These are phyloP conservation scores for Manis javanica DNA, from an alignment of 2,797 vertebrate species.

Conservation along the genomic window DNA sequence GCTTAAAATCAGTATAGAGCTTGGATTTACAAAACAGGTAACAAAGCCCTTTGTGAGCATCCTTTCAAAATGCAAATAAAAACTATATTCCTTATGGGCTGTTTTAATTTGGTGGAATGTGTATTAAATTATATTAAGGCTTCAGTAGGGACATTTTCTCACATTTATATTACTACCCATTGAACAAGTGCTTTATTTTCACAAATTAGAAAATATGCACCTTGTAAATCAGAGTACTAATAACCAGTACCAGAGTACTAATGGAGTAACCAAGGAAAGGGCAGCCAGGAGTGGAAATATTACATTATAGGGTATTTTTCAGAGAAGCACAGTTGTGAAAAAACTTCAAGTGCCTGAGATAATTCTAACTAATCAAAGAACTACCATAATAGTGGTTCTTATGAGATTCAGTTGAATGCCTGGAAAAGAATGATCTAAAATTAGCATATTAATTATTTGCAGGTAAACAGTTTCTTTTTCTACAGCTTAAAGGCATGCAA, in stretches of 20 bases:
- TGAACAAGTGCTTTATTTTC: conserved; percentile 59
- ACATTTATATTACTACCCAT: neutral
- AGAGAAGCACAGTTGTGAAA: conserved; percentile 37
- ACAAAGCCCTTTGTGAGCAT: neutral
- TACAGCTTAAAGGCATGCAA: neutral
- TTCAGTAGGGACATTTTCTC: conserved; percentile 38
- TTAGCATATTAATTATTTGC: conserved; percentile 22
- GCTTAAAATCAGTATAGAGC: neutral
- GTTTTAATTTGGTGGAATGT: conserved; percentile 50
- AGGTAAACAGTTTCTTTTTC: conserved; percentile 40
- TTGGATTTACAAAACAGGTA: conserved; percentile 36
- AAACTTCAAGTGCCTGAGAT: conserved; percentile 9
- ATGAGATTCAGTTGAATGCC: neutral
- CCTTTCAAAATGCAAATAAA: conserved; percentile 60
- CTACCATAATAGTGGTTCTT: neutral
- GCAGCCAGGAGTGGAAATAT: neutral
- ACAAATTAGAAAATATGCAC: conserved; percentile 33
- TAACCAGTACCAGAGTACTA: neutral
- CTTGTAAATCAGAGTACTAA: neutral
- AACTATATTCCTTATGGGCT: conserved; percentile 51
- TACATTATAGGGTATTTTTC: conserved; percentile 26
- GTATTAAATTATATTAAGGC: conserved; percentile 49
- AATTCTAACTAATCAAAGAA: conserved; percentile 50
- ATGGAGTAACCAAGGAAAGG: neutral
- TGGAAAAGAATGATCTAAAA: conserved; percentile 28